Evolutionary conservation across 1,140 invertebrate species (phyloP).

Genomic region (Sinella curviseta): DNA sequence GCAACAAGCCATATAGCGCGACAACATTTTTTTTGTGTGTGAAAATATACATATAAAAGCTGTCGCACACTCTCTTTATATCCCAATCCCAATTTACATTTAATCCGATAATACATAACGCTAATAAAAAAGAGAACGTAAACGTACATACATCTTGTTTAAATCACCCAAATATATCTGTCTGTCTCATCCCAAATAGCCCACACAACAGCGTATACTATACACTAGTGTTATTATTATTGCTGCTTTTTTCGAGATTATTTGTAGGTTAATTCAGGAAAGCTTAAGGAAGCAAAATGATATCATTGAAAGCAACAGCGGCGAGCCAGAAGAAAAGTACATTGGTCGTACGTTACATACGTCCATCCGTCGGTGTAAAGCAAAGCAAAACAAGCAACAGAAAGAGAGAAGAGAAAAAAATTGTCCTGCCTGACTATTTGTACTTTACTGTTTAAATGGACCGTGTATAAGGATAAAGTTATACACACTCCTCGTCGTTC

Average conservation of each 20-base stretch:
- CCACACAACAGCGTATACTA: background rate
- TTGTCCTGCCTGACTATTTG: too few species aligned
- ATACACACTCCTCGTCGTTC: too few species aligned
- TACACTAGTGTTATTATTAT: background rate
- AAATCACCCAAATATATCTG: background rate
- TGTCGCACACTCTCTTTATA: background rate
- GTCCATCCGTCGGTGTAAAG: too few species aligned
- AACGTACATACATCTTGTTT: too few species aligned
- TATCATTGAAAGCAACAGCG: background rate
- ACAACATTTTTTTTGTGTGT: background rate
- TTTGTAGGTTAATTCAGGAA: constrained; percentile 26
- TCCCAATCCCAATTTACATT: constrained; percentile 13
- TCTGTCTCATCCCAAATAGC: background rate
- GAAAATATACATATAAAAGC: background rate
- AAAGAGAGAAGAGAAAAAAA: too few species aligned
- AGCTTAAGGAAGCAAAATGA: background rate
- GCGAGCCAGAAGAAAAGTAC: too few species aligned
- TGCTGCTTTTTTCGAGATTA: background rate
- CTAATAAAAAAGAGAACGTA: background rate
- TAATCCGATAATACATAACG: background rate
- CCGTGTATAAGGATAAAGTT: too few species aligned
- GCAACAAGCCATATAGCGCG: background rate
- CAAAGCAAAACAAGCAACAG: too few species aligned
- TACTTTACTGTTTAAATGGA: too few species aligned
- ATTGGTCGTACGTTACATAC: too few species aligned